A percentile compares a stretch with the other conserved stretches of the same genome.
Conservation (phyloP, 2,888 invertebrate genomes). For the Caenorhabditis sinica region DNA sequence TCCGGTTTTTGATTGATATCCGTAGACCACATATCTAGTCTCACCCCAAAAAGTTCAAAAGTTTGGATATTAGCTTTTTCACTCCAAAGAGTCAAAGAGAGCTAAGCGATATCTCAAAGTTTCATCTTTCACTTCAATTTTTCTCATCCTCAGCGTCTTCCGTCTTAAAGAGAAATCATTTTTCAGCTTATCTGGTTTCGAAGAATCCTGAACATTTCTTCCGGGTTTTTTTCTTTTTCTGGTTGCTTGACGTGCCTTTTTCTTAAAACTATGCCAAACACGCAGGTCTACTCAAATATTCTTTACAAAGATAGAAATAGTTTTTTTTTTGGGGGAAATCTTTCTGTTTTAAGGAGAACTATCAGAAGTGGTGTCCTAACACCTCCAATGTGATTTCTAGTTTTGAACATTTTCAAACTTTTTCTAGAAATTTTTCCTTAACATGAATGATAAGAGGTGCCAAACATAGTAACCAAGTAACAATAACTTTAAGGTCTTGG, state of each 20-base stretch:
- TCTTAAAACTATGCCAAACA: constrained; percentile 6
- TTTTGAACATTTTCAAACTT: no score
- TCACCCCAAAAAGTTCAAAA: constrained; percentile 1
- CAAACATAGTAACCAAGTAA: no score
- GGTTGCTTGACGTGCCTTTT: neutral
- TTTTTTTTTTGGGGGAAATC: neutral
- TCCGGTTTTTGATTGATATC: constrained; percentile 16
- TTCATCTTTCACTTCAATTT: neutral
- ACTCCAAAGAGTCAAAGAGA: constrained; percentile 2
- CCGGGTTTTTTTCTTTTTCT: neutral
- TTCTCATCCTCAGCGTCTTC: no score
- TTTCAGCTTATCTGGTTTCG: neutral
- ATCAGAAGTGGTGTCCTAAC: no score
- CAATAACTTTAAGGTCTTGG: no score
- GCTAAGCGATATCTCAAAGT: neutral
- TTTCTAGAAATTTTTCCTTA: no score
- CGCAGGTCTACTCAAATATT: constrained; percentile 35
- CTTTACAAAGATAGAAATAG: neutral
- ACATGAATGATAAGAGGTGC: no score
- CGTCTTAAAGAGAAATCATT: neutral
- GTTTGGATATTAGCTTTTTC: neutral
- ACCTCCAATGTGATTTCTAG: no score
- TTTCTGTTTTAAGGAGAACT: neutral
- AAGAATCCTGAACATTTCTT: constrained; percentile 1
- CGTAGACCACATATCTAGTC: neutral